Base-by-base conservation (phyloP, 1,140 invertebrate genomes). In the Zaprionus capensis region DNA sequence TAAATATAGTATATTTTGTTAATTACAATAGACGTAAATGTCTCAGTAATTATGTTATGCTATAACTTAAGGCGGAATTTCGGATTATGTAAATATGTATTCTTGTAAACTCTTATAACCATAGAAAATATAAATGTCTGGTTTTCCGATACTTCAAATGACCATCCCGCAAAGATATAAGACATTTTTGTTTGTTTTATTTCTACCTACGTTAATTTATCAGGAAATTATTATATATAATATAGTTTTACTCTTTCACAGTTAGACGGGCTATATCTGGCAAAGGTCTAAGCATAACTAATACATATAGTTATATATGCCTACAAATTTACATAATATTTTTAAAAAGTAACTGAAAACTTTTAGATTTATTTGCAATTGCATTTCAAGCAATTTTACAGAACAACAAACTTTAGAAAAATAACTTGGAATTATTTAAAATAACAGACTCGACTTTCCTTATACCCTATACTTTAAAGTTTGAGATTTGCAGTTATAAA, bases 301-400 rank as follows among this genome's bases (percentile, higher is more conserved):
- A 51, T 14, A 51, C 20, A 34, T 34, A 31, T 2, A 31, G 7
- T 9, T 22, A 9, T 22, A 34, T 69, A 28, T 15, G 66, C 58
- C 51, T 75, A 49, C 22, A 56, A 41, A 82, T 82, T 87, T 83
- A 69, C 83, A 79, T 72, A 58, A 74, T 66, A 77, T 65, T 71
- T 57, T 55, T 22, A 34, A 41, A 31, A 66, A 71, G 73, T 77
- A 78, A 59, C 56, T 67, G 41, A 38, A 78, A 78, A 87, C 76
- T 80, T 88, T 75, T 36, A 76, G 73, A 78, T 87, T 87, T 88
- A 76, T 87, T 78, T 71, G 65, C 62, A 83, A 83, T 81, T 88
- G 78, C 84, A 80, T 78, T 83, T 81, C 78, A 51, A 49, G 64
- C 64, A 75, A 87, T 76, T 80, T 88, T 38, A 58, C 36, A 77